These are phyloP conservation scores for Condylostylus longicornis DNA, from an alignment of 1,140 invertebrate genomes.

Conservation along the genomic window DNA sequence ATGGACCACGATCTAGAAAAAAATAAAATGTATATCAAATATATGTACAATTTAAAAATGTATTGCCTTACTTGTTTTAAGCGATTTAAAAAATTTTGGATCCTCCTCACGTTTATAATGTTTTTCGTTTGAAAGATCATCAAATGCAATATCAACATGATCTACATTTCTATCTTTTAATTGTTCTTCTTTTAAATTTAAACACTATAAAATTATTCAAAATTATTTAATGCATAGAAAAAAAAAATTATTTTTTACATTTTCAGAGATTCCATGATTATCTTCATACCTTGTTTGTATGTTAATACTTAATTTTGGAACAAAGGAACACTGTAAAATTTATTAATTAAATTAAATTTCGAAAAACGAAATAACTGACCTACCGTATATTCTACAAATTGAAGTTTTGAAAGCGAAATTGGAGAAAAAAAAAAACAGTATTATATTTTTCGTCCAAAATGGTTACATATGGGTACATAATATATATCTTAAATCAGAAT, in stretches of 20 bases:
- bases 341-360: no score
- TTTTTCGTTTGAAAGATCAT: conserved; percentile 62
- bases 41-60: neutral
- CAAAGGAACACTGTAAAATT: conserved; percentile 72
- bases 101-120: conserved; percentile 85
- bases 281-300: conserved; percentile 85
- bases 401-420: conserved; percentile 7
- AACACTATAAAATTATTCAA: conserved; percentile 42
- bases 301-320: conserved; percentile 73
- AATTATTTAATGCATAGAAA: conserved; percentile 6
- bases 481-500: conserved; percentile 3
- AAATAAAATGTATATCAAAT: neutral
- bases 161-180: conserved; percentile 59
- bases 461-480: no score
- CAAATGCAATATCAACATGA: conserved; percentile 73
- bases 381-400: conserved; percentile 43
- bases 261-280: conserved; percentile 74
- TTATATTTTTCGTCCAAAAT: no score
- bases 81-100: conserved; percentile 66
- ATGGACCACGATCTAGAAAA: conserved; percentile 49
- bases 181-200: conserved; percentile 58
- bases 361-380: no score
- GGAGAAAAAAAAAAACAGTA: conserved; percentile 6
- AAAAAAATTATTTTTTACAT: conserved; percentile 45
- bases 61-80: conserved; percentile 42